A percentile compares a stretch with the other conserved stretches of the same genome.
phyloP scores from a whole-genome alignment of 2,113 vertebrate species.

The Globicephala melas region DNA sequence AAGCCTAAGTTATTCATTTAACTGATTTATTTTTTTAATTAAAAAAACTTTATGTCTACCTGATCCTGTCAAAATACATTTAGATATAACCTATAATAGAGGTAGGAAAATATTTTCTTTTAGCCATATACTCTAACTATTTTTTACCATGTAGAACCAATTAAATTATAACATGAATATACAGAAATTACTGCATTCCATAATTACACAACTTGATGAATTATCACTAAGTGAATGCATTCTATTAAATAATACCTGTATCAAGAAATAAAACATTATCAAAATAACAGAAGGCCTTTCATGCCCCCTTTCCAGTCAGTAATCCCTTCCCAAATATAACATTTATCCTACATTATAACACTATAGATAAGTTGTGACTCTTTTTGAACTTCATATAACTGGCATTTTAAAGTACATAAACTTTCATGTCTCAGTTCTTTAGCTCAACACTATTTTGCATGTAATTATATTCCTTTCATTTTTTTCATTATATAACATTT shows the following conservation, averaged over 20 bases:
- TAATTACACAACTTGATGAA: background rate
- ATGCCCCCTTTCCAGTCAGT: background rate
- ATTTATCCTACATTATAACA: background rate
- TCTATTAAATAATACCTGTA: background rate
- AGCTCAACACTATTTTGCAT: slow-evolving; percentile 14
- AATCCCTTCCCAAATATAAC: background rate
- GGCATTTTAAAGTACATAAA: background rate
- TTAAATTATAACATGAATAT: background rate
- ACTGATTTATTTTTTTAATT: background rate
- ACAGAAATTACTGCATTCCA: background rate
- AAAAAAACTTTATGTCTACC: background rate
- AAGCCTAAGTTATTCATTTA: background rate
- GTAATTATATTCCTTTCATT: background rate
- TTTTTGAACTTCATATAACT: background rate
- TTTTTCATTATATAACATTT: background rate
- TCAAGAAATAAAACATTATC: background rate
- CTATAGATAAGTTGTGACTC: background rate
- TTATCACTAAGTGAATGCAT: background rate
- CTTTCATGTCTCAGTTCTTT: background rate
- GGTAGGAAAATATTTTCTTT: background rate
- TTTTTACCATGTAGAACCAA: background rate
- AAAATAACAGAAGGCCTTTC: background rate
- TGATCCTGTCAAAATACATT: background rate
- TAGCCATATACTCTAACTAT: background rate
- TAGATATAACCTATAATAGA: background rate